Conservation (phyloP, 92 coral and sea anemone species). For the Zoanthus sociatus region DNA sequence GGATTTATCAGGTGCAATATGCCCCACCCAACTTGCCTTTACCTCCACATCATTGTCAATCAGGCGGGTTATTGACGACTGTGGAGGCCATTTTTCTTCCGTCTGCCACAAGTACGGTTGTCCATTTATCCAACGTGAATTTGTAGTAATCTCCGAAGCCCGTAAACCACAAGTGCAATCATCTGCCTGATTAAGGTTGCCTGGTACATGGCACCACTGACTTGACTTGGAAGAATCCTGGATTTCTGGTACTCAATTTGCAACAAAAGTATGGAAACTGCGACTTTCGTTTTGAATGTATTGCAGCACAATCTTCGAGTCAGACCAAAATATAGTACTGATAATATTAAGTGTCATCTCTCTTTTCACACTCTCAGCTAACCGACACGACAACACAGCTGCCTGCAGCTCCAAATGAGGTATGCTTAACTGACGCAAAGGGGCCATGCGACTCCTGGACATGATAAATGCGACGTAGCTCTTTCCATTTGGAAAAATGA, state of each 20-base stretch:
- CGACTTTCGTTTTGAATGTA: constrained; percentile 69
- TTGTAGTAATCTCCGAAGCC: constrained; percentile 41
- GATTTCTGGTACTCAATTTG: constrained; percentile 71
- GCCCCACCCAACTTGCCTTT: background rate
- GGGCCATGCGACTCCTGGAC: constrained; percentile 72
- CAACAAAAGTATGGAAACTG: constrained; percentile 75
- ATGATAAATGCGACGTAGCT: constrained; percentile 61
- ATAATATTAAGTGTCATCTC: constrained; percentile 43
- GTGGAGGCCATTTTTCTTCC: constrained; percentile 8
- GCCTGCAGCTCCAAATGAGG: constrained; percentile 79
- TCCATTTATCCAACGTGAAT: constrained; percentile 60
- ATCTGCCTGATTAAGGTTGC: constrained; percentile 53
- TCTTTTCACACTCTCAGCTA: constrained; percentile 54
- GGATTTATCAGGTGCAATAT: background rate
- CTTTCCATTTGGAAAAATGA: background rate
- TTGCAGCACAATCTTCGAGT: constrained; percentile 63
- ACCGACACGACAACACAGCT: constrained; percentile 63
- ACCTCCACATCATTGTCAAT: background rate
- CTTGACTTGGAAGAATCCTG: constrained; percentile 53
- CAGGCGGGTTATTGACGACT: background rate
- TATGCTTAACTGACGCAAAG: constrained; percentile 69
- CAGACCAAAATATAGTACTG: constrained; percentile 61
- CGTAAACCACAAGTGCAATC: constrained; percentile 64
- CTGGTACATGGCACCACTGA: constrained; percentile 59
- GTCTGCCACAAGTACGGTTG: background rate